Percentiles rank a stretch among this genome's conserved stretches.
Conservation (phyloP, 2,888 invertebrate species). For the Parthenolecanium corni region DNA sequence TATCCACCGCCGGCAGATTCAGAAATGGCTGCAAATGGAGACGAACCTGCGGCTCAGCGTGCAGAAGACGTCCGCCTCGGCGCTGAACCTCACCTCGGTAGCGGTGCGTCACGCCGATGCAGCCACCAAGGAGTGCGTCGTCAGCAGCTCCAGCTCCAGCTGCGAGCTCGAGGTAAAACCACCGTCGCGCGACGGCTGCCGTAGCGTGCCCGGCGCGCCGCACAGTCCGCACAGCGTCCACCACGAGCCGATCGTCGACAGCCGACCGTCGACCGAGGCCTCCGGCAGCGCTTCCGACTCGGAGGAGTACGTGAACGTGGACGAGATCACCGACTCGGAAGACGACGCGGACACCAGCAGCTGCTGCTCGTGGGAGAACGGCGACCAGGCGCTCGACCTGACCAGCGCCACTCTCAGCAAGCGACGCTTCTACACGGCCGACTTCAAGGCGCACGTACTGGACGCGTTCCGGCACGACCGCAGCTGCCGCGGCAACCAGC, state of each 20-base stretch:
- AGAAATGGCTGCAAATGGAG: conserved; percentile 84
- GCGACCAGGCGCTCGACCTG: conserved; percentile 35
- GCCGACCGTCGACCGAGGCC: conserved; percentile 5
- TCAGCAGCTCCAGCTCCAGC: neutral
- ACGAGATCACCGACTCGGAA: conserved; percentile 32
- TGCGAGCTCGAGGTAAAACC: conserved; percentile 12
- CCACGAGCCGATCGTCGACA: conserved; percentile 30
- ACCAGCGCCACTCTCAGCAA: conserved; percentile 35
- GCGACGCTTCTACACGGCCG: conserved; percentile 42
- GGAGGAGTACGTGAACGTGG: conserved; percentile 33
- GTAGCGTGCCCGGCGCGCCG: conserved; percentile 5
- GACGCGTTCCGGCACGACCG: conserved; percentile 42
- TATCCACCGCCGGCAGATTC: conserved; percentile 78
- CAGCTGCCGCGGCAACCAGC: conserved; percentile 41
- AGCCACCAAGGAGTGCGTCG: conserved; percentile 31
- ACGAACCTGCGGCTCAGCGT: conserved; percentile 64
- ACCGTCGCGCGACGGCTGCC: conserved; percentile 4
- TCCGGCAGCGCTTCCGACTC: conserved; percentile 25
- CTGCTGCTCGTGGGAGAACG: conserved; percentile 32
- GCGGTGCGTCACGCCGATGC: conserved; percentile 42
- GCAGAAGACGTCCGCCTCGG: conserved; percentile 37
- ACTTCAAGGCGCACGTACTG: conserved; percentile 42
- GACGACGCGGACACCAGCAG: conserved; percentile 35
- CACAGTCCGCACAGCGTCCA: conserved; percentile 20
- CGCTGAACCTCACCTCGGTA: conserved; percentile 43